Evolutionary conservation across 2,797 vertebrate genomes (phyloP).

Genomic region (Xenopus petersii): DNA sequence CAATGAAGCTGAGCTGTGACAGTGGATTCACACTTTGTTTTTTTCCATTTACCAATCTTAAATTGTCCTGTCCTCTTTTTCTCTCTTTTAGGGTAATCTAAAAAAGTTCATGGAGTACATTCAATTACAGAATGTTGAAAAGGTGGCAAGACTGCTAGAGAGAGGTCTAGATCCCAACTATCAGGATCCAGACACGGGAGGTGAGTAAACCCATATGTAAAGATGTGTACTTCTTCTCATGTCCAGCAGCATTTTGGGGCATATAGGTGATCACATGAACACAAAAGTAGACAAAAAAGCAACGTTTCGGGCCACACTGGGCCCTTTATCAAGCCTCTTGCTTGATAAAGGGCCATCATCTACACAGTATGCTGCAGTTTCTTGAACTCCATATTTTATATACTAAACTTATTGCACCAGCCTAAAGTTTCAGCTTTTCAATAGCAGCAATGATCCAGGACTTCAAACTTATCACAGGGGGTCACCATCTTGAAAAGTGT

Average conservation of each 20-base stretch:
- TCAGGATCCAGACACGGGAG: slow-evolving; percentile 90
- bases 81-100: slow-evolving; percentile 79
- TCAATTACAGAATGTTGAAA: slow-evolving; percentile 85
- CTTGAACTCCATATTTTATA: too few species aligned
- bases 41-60: too few species aligned
- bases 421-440: too few species aligned
- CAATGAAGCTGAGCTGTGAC: not conserved
- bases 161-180: slow-evolving; percentile 97
- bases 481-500: too few species aligned
- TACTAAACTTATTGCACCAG: too few species aligned
- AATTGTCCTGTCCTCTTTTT: not conserved
- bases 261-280: not conserved
- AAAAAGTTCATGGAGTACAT: slow-evolving; percentile 97
- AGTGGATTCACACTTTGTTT: not conserved
- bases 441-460: too few species aligned
- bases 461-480: too few species aligned
- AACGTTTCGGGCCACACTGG: too few species aligned
- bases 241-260: not conserved
- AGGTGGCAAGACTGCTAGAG: slow-evolving; percentile 87
- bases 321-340: too few species aligned
- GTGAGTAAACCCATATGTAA: slow-evolving; percentile 60
- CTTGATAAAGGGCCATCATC: too few species aligned
- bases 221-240: not conserved
- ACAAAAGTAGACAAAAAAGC: too few species aligned
- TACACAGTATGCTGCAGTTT: too few species aligned